Evolutionary conservation across 2,888 invertebrate genomes (phyloP), one percentile per base, ranked within the genome.

Genomic region (Autographa gamma): DNA sequence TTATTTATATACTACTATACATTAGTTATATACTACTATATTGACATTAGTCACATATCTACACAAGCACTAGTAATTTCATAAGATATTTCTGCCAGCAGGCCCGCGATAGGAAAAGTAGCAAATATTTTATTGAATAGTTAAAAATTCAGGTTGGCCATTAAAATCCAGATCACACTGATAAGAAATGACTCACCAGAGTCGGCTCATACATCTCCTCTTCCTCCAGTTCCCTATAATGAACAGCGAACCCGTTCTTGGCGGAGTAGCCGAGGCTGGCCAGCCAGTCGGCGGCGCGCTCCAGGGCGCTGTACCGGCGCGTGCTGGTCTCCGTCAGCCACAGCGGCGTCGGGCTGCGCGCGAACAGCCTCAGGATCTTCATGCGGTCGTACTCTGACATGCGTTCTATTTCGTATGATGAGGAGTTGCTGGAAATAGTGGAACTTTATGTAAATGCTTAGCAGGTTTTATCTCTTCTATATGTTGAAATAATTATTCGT

Each of bases 261-360:
- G 98, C 98, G 0, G 97, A 96, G 71, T 97, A 96, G 0, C 98
- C 98, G 25, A 98, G 92, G 76, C 97, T 96, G 79, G 97, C 96
- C 25, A 97, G 96, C 97, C 98, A 98, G 65, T 96, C 96, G 9
- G 98, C 96, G 0, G 97, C 98, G 0, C 96, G 91, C n/a, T 93
- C 90, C 60, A 96, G 88, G 60, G 95, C 91, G 19, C 77, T 85
- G 60, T 83, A 74, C 48, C 72, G 69, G 3, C 62, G 70, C 18
- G 79, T 83, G 2, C 84, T 84, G 43, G 70, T 80, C 80, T 94
- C 95, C 0, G 92, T 92, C 65, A 95, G 82, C 95, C 95, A 95
- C 9, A 95, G 89, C 0, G 95, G 94, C 0, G 91, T 92, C 54
- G 75, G 75, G 73, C 91, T 92, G 25, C 76, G 77, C 41, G 91